These are phyloP conservation scores for Microcaecilia unicolor DNA, from an alignment of 2,797 vertebrate genomes.

Conservation along the genomic window DNA sequence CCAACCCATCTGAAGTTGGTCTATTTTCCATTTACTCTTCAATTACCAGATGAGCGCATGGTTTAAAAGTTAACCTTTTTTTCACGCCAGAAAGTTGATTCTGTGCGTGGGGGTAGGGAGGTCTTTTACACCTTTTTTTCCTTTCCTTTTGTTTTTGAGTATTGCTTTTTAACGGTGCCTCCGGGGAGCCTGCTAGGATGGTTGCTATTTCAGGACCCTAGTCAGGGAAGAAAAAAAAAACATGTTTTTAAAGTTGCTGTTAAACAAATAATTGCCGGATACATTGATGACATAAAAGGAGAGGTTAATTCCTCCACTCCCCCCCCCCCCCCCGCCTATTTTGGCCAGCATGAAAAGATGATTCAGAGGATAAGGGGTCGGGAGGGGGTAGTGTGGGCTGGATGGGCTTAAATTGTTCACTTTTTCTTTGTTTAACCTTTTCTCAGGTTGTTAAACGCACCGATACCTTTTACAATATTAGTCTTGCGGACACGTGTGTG, in stretches of 20 bases:
- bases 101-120: too few relatives aligned
- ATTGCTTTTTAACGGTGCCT: neutral
- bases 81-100: too few relatives aligned
- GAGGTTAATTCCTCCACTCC: conserved; percentile 24
- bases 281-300: neutral
- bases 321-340: conserved; percentile 12
- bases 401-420: too few relatives aligned
- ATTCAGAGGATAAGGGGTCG: too few relatives aligned
- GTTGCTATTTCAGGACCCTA: accelerated
- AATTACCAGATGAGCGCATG: too few relatives aligned
- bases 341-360: too few relatives aligned
- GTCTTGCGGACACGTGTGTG: too few relatives aligned
- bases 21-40: too few relatives aligned
- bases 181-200: neutral
- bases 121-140: neutral
- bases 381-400: too few relatives aligned
- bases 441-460: conserved; percentile 8
- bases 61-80: too few relatives aligned
- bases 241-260: conserved; percentile 2
- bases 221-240: neutral
- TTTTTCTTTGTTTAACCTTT: neutral
- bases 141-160: neutral
- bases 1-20: too few relatives aligned
- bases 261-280: conserved; percentile 1
- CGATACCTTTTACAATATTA: conserved; percentile 7